These are phyloP conservation scores for Xanthia icteritia DNA, from an alignment of 2,888 invertebrate species.

Conservation along the genomic window DNA sequence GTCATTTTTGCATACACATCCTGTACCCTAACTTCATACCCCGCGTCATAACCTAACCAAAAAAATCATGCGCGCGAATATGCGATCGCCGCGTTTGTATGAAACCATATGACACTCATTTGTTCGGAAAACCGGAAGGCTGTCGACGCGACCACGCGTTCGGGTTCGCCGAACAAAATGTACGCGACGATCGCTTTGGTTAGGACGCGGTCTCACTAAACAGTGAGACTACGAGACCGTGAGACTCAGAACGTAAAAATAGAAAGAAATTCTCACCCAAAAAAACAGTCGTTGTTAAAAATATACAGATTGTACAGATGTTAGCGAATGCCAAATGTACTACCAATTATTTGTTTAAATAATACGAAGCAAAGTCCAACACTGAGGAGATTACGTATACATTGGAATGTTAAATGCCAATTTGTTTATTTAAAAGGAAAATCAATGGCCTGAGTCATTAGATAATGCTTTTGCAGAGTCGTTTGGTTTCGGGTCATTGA, in stretches of 20 bases:
- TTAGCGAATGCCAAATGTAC: constrained; percentile 36
- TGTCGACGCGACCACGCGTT: neutral
- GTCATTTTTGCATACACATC: neutral
- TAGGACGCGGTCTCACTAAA: neutral
- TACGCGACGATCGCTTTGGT: neutral
- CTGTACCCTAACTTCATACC: neutral
- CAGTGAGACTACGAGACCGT: no score
- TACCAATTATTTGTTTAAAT: constrained; percentile 28
- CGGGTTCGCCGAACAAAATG: neutral
- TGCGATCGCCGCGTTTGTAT: neutral
- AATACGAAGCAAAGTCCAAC: constrained; percentile 23
- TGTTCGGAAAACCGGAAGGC: neutral
- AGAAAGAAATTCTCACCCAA: neutral
- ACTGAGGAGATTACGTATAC: constrained; percentile 16
- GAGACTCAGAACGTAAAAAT: constrained; percentile 18
- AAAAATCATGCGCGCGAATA: neutral
- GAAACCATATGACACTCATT: neutral
- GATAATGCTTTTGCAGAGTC: constrained; percentile 20
- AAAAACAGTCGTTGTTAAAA: constrained; percentile 33
- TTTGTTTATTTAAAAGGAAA: constrained; percentile 28
- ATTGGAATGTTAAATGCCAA: constrained; percentile 33
- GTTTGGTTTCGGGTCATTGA: constrained; percentile 8
- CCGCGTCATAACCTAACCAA: neutral
- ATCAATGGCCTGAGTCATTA: constrained; percentile 46
- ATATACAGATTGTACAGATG: constrained; percentile 35